Evolutionary conservation across 2,113 vertebrate genomes (phyloP), one percentile per base, ranked within the genome.

Genomic region (Coreoperca whiteheadi): DNA sequence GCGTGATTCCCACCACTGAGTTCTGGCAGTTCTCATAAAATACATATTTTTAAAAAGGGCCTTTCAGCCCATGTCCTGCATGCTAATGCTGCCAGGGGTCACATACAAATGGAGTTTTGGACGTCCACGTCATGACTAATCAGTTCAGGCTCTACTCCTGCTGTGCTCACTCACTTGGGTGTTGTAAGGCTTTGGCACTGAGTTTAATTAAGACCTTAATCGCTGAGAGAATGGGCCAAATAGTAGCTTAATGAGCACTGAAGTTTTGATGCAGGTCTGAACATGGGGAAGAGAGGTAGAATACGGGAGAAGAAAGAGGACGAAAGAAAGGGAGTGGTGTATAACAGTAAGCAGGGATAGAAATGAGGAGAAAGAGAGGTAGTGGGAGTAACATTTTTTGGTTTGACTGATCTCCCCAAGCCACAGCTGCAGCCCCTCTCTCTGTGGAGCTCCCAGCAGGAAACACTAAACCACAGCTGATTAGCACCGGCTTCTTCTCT

Each of bases 161-260:
- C 80, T 74, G 92, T 87, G 90, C 87, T 81, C 91, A 77, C 74
- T 86, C 86, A 89, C 78, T 86, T 70, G 84, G 73, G 72, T 74
- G 81, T 74, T 85, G 53, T 66, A 80, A 72, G 81, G 66, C 41
- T 87, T 86, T 90, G 86, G 86, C 90, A 88, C 39, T 1, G 57
- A 64, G 57, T 89, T 88, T 90, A 90, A 93, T 92, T 88, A 86
- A 85, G 84, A 64, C 64, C 37, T 82, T 78, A 92, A 90, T 89
- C 41, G 10, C 43, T 37, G 12, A 43, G 68, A 74, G 37, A 86
- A 41, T 3, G 4, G 32, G 77, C 72, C 74, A 78, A 87, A 90
- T 83, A 43, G 70, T 20, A 61, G 68, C 85, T 75, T 87, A 88
- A 93, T 88, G 68, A 87, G 87, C 39, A 30, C 4, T 25, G 72